Evolutionary conservation across 2,113 vertebrate genomes (phyloP), one percentile per base, ranked within the genome.

Genomic region (Copsychus sechellarum): DNA sequence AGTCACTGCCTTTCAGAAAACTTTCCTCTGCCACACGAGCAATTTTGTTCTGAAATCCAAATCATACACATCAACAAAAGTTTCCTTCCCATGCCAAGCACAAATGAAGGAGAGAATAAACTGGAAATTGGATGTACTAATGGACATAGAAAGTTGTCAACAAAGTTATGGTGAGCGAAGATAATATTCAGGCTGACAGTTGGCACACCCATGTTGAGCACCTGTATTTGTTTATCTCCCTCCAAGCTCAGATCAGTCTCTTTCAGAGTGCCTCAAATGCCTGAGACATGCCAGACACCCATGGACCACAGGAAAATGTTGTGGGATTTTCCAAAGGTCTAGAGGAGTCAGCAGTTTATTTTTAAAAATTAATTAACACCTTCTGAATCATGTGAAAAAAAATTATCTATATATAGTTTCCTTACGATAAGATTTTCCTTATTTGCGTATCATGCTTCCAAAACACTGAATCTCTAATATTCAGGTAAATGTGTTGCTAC

Each of bases 131-230:
- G 65, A 61, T 61, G 36, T 56, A 51, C 26, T 25, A 50, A n/a
- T 40, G 17, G 42, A 66, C 33, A n/a, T 31, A 86, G 56, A 70
- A 78, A 58, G 19, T 60, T 91, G 58, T 93, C 61, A 90, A 77
- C 54, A 45, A 43, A 64, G 25, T 73, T 67, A 82, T 53, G 60
- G 20, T 84, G 89, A 95, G 66, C 51, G 24, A 73, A 94, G 62
- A 47, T 71, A 9, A 85, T 93, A 93, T 97, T 92, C 51, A 95
- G 86, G 56, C 87, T 85, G 90, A 93, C 70, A 62, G 36, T 83
- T 91, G 64, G 66, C 64, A 73, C 94, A 96, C 48, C 45, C 36
- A 34, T 79, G 65, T 58, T 92, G 72, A 97, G 77, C 76, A 45
- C 69, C 47, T 71, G 5, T 69, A 47, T 86, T 93, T 45, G 28